These are phyloP conservation scores for Archips crataeganus DNA, from an alignment of 2,888 invertebrate species.

Conservation along the genomic window DNA sequence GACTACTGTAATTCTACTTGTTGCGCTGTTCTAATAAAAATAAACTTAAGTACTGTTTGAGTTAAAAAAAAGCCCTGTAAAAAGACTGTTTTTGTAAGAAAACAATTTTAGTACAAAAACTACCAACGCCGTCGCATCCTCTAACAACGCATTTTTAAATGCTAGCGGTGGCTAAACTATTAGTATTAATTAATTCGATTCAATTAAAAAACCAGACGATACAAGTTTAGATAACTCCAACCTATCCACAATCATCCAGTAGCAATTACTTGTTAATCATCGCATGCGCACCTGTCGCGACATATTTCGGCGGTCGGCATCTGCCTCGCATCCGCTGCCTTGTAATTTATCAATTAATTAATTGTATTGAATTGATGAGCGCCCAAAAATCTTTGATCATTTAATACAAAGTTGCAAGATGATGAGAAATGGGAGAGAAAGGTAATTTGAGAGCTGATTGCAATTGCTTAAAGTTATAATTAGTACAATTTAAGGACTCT, in stretches of 20 bases:
- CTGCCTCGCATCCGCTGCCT: conserved; percentile 34
- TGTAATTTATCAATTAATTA: conserved; percentile 38
- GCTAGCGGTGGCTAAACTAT: too few species aligned
- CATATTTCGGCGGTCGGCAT: conserved; percentile 40
- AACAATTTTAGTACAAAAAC: too few species aligned
- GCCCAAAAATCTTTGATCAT: not conserved
- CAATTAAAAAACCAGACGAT: conserved; percentile 24
- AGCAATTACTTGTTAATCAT: conserved; percentile 20
- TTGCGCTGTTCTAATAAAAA: too few species aligned
- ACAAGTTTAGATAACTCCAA: conserved; percentile 30
- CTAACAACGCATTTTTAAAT: not conserved
- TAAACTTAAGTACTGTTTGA: too few species aligned
- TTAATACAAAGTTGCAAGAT: not conserved
- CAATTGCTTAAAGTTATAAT: too few species aligned
- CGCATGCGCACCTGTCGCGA: conserved; percentile 32
- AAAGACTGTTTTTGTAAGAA: too few species aligned
- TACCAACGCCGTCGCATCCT: too few species aligned
- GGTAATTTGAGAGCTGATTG: not conserved
- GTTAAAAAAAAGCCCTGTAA: too few species aligned
- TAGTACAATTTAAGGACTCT: too few species aligned
- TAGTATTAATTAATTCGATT: not conserved
- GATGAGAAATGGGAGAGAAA: not conserved
- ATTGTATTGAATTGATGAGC: conserved; percentile 17
- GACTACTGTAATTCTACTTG: too few species aligned
- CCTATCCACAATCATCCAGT: conserved; percentile 27